Base-by-base conservation (phyloP, 1,140 invertebrate species). In the Arctopsyche grandis region DNA sequence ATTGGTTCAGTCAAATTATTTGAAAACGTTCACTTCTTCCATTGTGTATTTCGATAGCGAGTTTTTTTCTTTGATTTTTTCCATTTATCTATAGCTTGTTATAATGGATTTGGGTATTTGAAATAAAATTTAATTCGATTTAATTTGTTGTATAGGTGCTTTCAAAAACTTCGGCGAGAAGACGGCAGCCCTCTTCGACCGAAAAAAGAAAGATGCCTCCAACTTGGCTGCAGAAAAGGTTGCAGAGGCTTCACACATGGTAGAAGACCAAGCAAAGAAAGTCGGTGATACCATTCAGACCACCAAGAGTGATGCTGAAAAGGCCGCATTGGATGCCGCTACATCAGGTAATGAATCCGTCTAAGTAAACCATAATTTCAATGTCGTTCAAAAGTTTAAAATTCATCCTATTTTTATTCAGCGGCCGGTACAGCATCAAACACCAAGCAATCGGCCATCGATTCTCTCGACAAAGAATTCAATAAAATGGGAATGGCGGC, bases 181-280 rank as follows among this genome's bases (percentile, higher is more conserved):
- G 85, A 91, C 90, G 26, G 89, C 90, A 44, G 89, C 89, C 21
- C 86, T 91, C 71, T 90, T 91, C 85, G 90, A 90, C 52, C 87
- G 88, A 78, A 91, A 91, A 88, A 91, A 91, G 88, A 90, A 91
- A 79, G 90, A 91, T 85, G 90, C 87, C 7, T 89, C 89, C 80
- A 88, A 90, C 77, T 77, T 91, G 77, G 90, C 90, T n/a, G 81
- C 84, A 26, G 89, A 91, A 80, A 91, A 91, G 84, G 90, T 85
- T 0, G 83, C 86, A 43, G 88, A 89, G 66, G 91, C 89, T 4
- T 87, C 88, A 26, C 87, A 89, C 76, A 85, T 91, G 19, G 88
- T 90, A 9, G 90, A 91, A 83, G 90, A 90, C 19, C 90, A 91
- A 81, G 89, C 90, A 75, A 90, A 90, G 85, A 91, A 91, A 83